Evolutionary conservation across 2,888 invertebrate genomes (phyloP), one percentile per base, ranked within the genome.

Genomic region (Chironomus riparius): DNA sequence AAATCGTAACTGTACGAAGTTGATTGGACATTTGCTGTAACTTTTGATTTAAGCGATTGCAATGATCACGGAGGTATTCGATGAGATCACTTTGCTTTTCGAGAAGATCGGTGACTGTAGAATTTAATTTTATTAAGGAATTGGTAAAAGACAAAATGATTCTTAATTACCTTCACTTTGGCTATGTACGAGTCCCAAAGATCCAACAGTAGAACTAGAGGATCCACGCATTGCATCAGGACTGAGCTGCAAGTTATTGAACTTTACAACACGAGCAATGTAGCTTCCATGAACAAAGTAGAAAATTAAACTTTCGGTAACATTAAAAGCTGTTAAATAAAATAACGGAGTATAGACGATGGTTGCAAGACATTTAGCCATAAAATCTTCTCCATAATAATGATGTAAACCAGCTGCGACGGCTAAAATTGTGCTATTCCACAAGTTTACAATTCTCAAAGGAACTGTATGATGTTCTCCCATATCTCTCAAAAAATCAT

Each of bases 51-150:
- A 91, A 83, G 80, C 87, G 87, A 38, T 86, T 86, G 79, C 91
- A 90, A 78, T 90, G 90, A 80, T 91, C 90, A 78, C 87, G 87
- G 76, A 91, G 83, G 80, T 90, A 90, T 10, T 65, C 65, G 78
- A 91, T 91, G 7, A 91, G 84, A 82, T 91, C 91, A 28, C 91
- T 90, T 81, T 91, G 91, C 81, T 89, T 89, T 80, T 91, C 89
- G 69, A 91, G 83, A 73, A 91, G 85, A 77, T 90, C 90, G 21
- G 86, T 84, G 6, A 86, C 83, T 56, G 56, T 56, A 3, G 4
- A 56, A 15, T 3, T 24, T 24, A 24, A 24, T 24, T 24, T n/a
- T n/a, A n/a, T n/a, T n/a, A n/a, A n/a, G 3, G 22, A 24, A 3
- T 24, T 3, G 2, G 22, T 24, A 24, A 24, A 24, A 24, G 3